Percentiles rank a stretch among this genome's conserved stretches.
Evolutionary conservation across 2,797 vertebrate genomes (phyloP).

Genomic region (Manis pentadactyla): DNA sequence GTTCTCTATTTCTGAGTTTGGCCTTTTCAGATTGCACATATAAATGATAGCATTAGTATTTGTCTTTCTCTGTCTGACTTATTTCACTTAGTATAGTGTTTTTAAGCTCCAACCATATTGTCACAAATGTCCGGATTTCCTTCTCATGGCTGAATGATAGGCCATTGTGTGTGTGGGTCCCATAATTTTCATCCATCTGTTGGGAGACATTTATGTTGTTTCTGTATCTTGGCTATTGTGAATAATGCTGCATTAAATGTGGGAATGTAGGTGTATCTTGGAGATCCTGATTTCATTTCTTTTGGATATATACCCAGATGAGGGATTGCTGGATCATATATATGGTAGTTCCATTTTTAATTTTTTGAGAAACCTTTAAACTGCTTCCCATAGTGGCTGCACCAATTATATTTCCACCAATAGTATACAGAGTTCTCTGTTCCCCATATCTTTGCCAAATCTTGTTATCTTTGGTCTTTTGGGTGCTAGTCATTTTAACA

Average conservation of each 20-base stretch:
- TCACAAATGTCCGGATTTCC: background rate
- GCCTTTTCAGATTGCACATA: background rate
- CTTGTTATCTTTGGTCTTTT: background rate
- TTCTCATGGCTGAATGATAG: background rate
- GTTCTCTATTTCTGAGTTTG: background rate
- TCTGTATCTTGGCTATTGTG: background rate
- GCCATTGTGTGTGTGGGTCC: too few species aligned
- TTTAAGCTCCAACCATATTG: background rate
- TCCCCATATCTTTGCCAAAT: background rate
- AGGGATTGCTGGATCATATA: background rate
- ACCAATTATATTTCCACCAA: background rate
- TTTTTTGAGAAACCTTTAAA: background rate
- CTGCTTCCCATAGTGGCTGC: background rate
- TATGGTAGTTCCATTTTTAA: background rate
- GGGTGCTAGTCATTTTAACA: background rate
- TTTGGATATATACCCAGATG: background rate
- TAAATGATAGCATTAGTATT: background rate
- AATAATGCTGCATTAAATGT: background rate
- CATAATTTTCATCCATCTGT: background rate
- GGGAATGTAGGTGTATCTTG: background rate
- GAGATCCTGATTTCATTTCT: background rate
- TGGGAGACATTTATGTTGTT: background rate
- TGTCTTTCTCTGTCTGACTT: background rate
- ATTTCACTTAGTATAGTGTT: background rate
- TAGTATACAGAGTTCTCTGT: background rate